Conservation (phyloP, 2,888 invertebrate genomes). For the Suillia variegata region DNA sequence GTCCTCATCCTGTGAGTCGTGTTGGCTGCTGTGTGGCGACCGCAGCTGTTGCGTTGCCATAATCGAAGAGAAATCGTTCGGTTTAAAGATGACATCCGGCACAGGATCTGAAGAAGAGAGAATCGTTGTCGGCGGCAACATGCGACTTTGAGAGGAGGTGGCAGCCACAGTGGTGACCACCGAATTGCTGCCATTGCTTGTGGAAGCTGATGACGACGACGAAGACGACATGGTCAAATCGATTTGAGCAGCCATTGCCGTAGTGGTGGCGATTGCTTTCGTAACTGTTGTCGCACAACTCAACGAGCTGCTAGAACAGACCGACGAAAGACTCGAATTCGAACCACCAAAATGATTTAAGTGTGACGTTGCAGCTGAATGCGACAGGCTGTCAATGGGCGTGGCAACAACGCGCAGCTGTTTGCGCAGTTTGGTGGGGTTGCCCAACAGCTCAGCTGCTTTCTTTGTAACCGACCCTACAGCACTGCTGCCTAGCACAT, state of each 20-base stretch:
- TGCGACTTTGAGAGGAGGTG: constrained; percentile 18
- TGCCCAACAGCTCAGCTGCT: constrained; percentile 9
- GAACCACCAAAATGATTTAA: constrained; percentile 35
- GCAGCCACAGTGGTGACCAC: constrained; percentile 30
- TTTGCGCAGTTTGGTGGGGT: neutral
- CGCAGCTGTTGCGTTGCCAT: constrained; percentile 52
- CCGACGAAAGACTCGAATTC: constrained; percentile 33
- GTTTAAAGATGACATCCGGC: constrained; percentile 53
- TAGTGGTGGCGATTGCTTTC: constrained; percentile 24
- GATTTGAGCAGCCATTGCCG: constrained; percentile 44
- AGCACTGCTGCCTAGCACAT: constrained; percentile 18
- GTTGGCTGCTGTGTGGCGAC: constrained; percentile 34
- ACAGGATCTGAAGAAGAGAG: constrained; percentile 54
- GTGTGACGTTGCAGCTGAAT: too few species aligned
- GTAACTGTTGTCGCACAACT: constrained; percentile 20
- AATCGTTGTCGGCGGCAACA: constrained; percentile 53
- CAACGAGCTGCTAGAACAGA: constrained; percentile 26
- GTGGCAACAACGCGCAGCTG: neutral
- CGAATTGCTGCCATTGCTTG: constrained; percentile 42
- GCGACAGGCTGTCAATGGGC: neutral
- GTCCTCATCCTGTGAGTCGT: constrained; percentile 45
- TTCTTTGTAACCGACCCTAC: too few species aligned
- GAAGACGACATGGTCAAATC: constrained; percentile 50
- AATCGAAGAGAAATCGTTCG: constrained; percentile 58
- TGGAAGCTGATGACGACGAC: constrained; percentile 44